phyloP scores from a whole-genome alignment of 2,888 invertebrate species.

The Allacma fusca region DNA sequence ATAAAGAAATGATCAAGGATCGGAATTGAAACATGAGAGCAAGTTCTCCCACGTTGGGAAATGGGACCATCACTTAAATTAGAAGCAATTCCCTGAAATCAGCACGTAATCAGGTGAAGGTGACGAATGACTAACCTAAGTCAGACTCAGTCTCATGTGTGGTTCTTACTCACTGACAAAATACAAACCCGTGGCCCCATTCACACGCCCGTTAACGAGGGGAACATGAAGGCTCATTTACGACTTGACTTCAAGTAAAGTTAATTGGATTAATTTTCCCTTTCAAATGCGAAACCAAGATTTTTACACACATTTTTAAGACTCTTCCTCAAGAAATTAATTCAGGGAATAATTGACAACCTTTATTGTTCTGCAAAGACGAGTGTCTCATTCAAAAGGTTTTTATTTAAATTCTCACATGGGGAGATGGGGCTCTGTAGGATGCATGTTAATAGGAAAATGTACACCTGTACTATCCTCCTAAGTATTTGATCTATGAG shows the following conservation, averaged over 20 bases:
- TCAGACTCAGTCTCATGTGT: neutral
- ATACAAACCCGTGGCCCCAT: neutral
- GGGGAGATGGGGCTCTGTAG: too few relatives aligned
- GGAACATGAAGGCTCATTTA: neutral
- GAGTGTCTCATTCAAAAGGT: too few relatives aligned
- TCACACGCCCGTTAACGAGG: neutral
- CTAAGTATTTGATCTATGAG: too few relatives aligned
- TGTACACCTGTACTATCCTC: too few relatives aligned
- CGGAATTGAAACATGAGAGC: too few relatives aligned
- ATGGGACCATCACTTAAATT: neutral
- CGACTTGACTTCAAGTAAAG: neutral
- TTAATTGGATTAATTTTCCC: conserved; percentile 12
- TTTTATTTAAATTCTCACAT: too few relatives aligned
- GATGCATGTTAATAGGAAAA: too few relatives aligned
- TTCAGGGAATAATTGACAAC: neutral
- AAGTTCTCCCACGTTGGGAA: neutral
- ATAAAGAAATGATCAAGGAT: neutral
- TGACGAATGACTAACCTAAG: neutral
- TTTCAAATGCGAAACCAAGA: neutral
- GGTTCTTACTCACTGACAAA: neutral
- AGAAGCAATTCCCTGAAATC: conserved; percentile 1
- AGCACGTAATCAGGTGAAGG: conserved; percentile 12
- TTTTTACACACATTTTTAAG: neutral
- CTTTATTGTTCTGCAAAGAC: too few relatives aligned
- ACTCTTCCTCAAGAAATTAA: neutral